Evolutionary conservation across 2,888 invertebrate genomes (phyloP).

Genomic region (Rhingia campestris): DNA sequence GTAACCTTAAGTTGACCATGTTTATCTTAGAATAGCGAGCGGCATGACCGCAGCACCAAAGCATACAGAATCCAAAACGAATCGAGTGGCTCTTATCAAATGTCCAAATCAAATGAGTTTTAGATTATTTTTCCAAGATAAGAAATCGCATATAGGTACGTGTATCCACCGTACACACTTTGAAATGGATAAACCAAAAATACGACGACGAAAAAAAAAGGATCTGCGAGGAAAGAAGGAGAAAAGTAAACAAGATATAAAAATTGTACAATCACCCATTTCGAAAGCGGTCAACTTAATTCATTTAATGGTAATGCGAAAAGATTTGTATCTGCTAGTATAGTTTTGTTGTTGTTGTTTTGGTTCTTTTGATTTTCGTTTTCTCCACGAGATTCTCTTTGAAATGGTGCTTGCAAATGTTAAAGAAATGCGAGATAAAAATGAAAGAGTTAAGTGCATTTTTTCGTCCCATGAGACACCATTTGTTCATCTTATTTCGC

Average conservation of each 20-base stretch:
- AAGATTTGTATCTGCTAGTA: slow-evolving; percentile 69
- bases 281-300: slow-evolving; percentile 74
- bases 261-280: slow-evolving; percentile 74
- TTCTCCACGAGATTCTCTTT: slow-evolving; percentile 46
- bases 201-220: slow-evolving; percentile 31
- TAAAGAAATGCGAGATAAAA: slow-evolving; percentile 57
- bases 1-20: slow-evolving; percentile 51
- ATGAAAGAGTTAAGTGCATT: slow-evolving; percentile 69
- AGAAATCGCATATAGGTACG: slow-evolving; percentile 49
- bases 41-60: slow-evolving; percentile 9
- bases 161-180: neutral
- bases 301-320: slow-evolving; percentile 74
- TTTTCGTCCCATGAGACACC: neutral
- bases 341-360: slow-evolving; percentile 24
- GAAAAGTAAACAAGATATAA: slow-evolving; percentile 69
- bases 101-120: slow-evolving; percentile 76
- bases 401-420: slow-evolving; percentile 54
- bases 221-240: slow-evolving; percentile 35
- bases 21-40: slow-evolving; percentile 42
- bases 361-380: slow-evolving; percentile 22
- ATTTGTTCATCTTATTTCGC: slow-evolving; percentile 22
- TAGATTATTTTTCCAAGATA: slow-evolving; percentile 75
- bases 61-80: slow-evolving; percentile 56
- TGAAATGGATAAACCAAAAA: slow-evolving; percentile 2
- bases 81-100: slow-evolving; percentile 73